Conservation (phyloP, 2,113 vertebrate genomes). For the Dicrurus megarhynchus region DNA sequence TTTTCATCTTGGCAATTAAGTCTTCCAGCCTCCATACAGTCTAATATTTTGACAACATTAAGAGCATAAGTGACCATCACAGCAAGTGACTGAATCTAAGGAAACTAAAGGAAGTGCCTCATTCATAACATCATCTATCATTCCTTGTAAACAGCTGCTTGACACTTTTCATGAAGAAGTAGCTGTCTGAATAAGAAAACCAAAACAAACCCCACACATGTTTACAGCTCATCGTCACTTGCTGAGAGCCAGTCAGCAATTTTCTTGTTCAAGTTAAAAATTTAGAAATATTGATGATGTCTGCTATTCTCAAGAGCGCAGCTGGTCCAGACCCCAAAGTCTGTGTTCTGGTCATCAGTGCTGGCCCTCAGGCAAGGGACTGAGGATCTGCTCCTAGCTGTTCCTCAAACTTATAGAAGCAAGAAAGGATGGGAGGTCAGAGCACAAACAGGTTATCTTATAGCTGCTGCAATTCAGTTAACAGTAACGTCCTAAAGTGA, state of each 20-base stretch:
- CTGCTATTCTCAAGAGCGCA: neutral
- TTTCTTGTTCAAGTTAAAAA: neutral
- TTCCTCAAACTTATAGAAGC: neutral
- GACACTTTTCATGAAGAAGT: neutral
- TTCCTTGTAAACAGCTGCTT: neutral
- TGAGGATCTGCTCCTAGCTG: neutral
- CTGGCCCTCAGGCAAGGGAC: neutral
- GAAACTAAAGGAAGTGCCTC: neutral
- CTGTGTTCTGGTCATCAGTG: neutral
- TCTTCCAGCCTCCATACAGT: neutral
- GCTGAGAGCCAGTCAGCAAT: neutral
- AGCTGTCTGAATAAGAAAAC: neutral
- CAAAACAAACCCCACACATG: neutral
- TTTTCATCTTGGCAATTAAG: neutral
- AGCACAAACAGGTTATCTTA: neutral
- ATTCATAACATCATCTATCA: neutral
- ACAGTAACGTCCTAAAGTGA: neutral
- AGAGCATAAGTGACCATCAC: neutral
- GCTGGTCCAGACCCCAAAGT: neutral
- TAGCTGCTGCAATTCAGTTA: neutral
- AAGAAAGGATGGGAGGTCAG: neutral
- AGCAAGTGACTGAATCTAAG: neutral
- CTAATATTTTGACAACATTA: neutral
- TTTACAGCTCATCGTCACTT: neutral
- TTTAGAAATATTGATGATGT: neutral